Evolutionary conservation across 1,140 invertebrate species (phyloP).

Genomic region (Rhizoglyphus robini): DNA sequence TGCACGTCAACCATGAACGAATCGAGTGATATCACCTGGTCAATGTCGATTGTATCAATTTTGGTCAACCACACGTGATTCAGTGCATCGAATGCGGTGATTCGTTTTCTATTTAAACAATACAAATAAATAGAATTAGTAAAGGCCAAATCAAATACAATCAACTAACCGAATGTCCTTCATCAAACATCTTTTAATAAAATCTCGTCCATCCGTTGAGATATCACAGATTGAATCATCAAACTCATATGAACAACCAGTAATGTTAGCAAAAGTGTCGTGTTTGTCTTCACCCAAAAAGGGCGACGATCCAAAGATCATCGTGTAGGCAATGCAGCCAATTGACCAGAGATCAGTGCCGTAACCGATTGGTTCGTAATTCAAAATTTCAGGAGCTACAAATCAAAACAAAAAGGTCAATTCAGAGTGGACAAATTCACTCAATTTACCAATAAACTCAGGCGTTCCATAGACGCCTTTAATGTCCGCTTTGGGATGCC

Average conservation of each 20-base stretch:
- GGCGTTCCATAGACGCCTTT: conserved; percentile 83
- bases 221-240: conserved; percentile 76
- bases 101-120: background rate
- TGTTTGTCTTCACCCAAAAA: conserved; percentile 88
- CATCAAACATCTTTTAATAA: conserved; percentile 66
- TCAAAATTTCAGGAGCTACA: conserved; percentile 75
- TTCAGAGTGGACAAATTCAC: background rate
- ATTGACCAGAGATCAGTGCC: conserved; percentile 77
- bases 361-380: conserved; percentile 79
- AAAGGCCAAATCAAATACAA: background rate
- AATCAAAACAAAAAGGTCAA: conserved; percentile 23
- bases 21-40: background rate
- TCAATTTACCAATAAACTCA: conserved; percentile 69
- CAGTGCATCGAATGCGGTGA: background rate
- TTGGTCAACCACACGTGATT: background rate
- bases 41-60: background rate
- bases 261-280: conserved; percentile 84
- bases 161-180: conserved; percentile 58
- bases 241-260: conserved; percentile 74
- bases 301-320: conserved; percentile 57
- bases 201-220: conserved; percentile 64
- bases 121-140: background rate
- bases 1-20: background rate
- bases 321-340: conserved; percentile 78
- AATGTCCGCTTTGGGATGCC: conserved; percentile 72